Evolutionary conservation across 2,888 invertebrate species (phyloP), one percentile per base, ranked within the genome.

Genomic region (Eupsilia transversa): DNA sequence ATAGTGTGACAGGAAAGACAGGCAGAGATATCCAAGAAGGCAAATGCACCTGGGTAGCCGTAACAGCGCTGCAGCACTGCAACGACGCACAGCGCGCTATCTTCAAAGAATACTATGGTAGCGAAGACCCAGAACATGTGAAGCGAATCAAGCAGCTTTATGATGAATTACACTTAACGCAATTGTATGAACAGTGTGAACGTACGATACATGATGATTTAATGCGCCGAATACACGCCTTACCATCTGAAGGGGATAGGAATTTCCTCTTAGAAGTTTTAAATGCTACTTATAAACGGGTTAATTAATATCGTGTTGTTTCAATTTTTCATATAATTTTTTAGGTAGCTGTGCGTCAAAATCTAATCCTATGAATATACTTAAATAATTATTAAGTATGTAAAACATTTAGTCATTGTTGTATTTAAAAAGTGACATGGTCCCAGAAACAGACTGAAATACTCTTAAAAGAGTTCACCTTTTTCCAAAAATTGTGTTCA

Each of bases 21-120:
- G 98, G 98, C 9, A 98, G 97, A 0, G 99, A 99, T 90, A 99
- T 99, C 85, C 97, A 98, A 91, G 98, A 99, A 88, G 99, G 99
- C 57, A 99, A 99, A 94, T 99, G 99, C 92, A 97, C 98, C 0
- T 99, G 99, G 99, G 94, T 99, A 46, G 97, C 98, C 1, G 98
- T 98, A 3, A 97, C 98, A 41, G 99, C 99, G 43, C 96, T 99
- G 80, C 97, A 98, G 92, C 96, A 97, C 66, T 98, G 97, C 23
- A 97, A 96, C 64, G 94, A 97, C 0, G 95, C 96, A 20, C 98
- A 98, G 89, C 97, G 97, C 72, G 81, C 80, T 3, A 74, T 87
- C 23, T 92, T 92, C 59, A 94, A 97, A 87, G 97, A 97, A 79
- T 97, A 97, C 91, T 98, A 98, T 89, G 98, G 98, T 5, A 92